These are phyloP conservation scores for Drosophila paramelanica DNA, from an alignment of 2,888 invertebrate species.

Conservation along the genomic window DNA sequence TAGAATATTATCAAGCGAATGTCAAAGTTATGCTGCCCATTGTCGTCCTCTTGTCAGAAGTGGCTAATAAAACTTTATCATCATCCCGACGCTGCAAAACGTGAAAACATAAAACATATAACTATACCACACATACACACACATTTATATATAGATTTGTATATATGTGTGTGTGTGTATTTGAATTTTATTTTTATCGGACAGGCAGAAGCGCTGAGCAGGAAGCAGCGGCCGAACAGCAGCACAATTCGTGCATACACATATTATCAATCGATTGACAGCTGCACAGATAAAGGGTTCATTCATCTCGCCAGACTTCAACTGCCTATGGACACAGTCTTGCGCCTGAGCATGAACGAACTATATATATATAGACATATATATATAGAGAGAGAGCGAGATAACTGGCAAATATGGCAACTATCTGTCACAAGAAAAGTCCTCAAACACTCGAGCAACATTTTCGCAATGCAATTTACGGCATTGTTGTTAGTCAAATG, in stretches of 20 bases:
- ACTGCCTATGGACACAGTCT: constrained; percentile 7
- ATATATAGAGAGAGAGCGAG: neutral
- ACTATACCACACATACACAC: neutral
- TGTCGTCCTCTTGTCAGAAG: constrained; percentile 40
- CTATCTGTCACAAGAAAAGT: constrained; percentile 28
- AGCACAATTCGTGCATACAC: neutral
- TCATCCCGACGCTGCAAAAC: constrained; percentile 18
- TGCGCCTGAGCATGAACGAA: neutral
- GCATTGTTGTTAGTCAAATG: constrained; percentile 23
- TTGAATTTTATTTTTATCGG: constrained; percentile 34
- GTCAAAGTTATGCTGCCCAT: constrained; percentile 57
- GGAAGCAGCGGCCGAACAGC: constrained; percentile 3
- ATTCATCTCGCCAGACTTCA: constrained; percentile 31
- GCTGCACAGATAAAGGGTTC: constrained; percentile 16
- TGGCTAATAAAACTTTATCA: constrained; percentile 45
- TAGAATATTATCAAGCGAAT: constrained; percentile 70
- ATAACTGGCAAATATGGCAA: constrained; percentile 24
- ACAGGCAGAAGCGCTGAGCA: constrained; percentile 1
- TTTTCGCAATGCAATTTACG: constrained; percentile 37
- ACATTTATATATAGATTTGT: neutral
- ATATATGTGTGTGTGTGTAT: neutral
- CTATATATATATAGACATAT: neutral
- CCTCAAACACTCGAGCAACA: constrained; percentile 22
- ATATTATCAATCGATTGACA: constrained; percentile 29
- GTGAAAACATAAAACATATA: constrained; percentile 16